Evolutionary conservation across 2,888 invertebrate species (phyloP), one percentile per base, ranked within the genome.

Genomic region (Pheosia gnoma): DNA sequence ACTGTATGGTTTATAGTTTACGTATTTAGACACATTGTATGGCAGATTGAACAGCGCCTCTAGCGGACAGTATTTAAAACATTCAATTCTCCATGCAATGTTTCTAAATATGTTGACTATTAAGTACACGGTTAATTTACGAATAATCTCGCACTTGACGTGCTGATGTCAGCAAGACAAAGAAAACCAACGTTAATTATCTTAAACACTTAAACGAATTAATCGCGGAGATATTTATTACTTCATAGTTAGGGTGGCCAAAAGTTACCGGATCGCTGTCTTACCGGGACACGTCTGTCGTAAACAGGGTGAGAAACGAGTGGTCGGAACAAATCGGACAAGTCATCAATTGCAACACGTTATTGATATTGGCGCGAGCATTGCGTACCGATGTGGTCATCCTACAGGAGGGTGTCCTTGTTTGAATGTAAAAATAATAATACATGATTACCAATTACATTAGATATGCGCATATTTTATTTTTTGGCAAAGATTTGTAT

Each of bases 281-380:
- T 82, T 71, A 72, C 71, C 72, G 68, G 72, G 77, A 75, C 87
- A 86, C 86, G 86, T 83, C 68, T 78, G 76, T 83, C 90, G 88
- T 93, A 92, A 93, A 93, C 66, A 80, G 79, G 59, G 80, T 90
- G 91, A 92, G 81, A 83, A 85, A 92, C 86, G 91, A 85, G 81
- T 83, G 84, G 84, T 80, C 85, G 75, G 80, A 82, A 77, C 85
- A 90, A 94, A 93, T 93, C 93, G 85, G 90, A 90, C 89, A 85
- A 85, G 87, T 81, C 93, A 92, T 94, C 93, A 91, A 91, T 94
- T 92, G 88, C 81, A 72, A 49, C 67, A 81, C 77, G 85, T 90
- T 94, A 94, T 94, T 93, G 93, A 93, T 92, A 93, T 91, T 83
- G 90, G 82, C 77, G 77, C 70, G 64, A 70, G 63, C 10, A 66